Conservation (phyloP, 2,888 invertebrate species). For the Polydrusus tereticollis region DNA sequence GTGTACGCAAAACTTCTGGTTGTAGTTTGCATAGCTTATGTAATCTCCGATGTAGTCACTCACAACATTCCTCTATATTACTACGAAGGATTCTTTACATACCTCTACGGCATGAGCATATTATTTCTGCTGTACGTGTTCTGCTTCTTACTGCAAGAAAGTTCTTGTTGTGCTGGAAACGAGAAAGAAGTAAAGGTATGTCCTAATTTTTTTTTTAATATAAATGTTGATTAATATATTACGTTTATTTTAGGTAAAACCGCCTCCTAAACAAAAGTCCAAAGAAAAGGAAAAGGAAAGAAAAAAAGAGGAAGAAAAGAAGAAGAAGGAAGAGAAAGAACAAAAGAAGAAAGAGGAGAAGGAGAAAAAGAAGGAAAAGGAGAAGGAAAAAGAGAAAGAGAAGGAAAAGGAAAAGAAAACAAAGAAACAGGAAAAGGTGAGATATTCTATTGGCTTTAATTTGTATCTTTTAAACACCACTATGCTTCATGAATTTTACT, state of each 20-base stretch:
- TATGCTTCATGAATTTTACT: slow-evolving; percentile 9
- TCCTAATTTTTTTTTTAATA: neutral
- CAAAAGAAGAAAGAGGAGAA: slow-evolving; percentile 72
- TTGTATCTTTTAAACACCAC: slow-evolving; percentile 8
- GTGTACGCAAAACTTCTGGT: slow-evolving; percentile 95
- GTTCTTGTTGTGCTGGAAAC: slow-evolving; percentile 84
- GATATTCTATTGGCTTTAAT: slow-evolving; percentile 1
- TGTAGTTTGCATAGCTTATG: slow-evolving; percentile 93
- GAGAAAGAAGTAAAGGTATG: slow-evolving; percentile 71
- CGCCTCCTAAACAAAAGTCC: slow-evolving; percentile 67
- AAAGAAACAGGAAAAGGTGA: slow-evolving; percentile 70
- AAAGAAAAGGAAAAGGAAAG: slow-evolving; percentile 71
- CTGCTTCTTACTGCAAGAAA: slow-evolving; percentile 94
- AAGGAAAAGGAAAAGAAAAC: slow-evolving; percentile 57
- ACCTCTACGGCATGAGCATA: slow-evolving; percentile 93
- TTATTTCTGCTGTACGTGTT: slow-evolving; percentile 93
- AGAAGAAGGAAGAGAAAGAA: slow-evolving; percentile 71
- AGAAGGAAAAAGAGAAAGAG: slow-evolving; percentile 51
- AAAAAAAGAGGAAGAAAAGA: slow-evolving; percentile 71
- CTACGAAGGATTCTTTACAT: slow-evolving; percentile 96
- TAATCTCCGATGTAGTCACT: slow-evolving; percentile 94
- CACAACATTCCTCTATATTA: slow-evolving; percentile 93
- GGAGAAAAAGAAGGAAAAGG: slow-evolving; percentile 62
- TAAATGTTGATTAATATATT: neutral
- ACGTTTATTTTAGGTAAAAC: slow-evolving; percentile 56